These are phyloP conservation scores for Leptopilina boulardi DNA, from an alignment of 1,140 invertebrate genomes.

Conservation along the genomic window DNA sequence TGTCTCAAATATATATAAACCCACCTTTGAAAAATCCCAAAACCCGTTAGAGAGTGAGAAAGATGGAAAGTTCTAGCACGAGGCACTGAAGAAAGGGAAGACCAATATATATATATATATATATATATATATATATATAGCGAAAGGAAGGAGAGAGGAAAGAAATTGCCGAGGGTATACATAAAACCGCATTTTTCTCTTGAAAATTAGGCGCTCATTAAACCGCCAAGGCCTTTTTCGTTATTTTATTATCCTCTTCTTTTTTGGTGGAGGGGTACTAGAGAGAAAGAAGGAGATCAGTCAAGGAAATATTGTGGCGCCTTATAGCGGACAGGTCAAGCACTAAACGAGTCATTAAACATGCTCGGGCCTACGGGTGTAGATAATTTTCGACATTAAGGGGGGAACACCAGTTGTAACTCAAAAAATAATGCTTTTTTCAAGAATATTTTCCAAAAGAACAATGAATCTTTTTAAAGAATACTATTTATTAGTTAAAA, in stretches of 20 bases:
- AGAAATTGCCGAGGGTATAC: constrained; percentile 53
- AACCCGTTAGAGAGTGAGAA: constrained; percentile 19
- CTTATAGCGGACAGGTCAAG: constrained; percentile 38
- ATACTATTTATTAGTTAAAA: too few relatives aligned
- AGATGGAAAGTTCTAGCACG: constrained; percentile 21
- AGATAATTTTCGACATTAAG: constrained; percentile 58
- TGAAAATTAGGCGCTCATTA: constrained; percentile 60
- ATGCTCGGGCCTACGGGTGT: constrained; percentile 35
- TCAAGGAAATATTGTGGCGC: constrained; percentile 45
- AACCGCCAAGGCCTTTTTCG: constrained; percentile 46
- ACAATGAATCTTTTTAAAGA: too few relatives aligned
- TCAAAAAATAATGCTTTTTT: too few relatives aligned
- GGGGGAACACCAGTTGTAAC: too few relatives aligned
- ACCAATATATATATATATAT: too few relatives aligned
- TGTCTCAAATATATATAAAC: constrained; percentile 30
- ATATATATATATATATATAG: too few relatives aligned
- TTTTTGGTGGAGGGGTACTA: constrained; percentile 27
- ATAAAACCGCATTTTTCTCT: constrained; percentile 56
- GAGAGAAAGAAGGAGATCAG: constrained; percentile 25
- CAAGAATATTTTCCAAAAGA: too few relatives aligned
- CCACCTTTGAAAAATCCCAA: constrained; percentile 39
- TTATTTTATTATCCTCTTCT: constrained; percentile 37
- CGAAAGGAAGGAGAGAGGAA: constrained; percentile 29
- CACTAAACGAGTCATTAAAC: constrained; percentile 57
- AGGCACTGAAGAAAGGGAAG: neutral